Percentiles rank a stretch among this genome's conserved stretches.
Evolutionary conservation across 2,113 vertebrate species (phyloP).

Genomic region (Symphodus melops): DNA sequence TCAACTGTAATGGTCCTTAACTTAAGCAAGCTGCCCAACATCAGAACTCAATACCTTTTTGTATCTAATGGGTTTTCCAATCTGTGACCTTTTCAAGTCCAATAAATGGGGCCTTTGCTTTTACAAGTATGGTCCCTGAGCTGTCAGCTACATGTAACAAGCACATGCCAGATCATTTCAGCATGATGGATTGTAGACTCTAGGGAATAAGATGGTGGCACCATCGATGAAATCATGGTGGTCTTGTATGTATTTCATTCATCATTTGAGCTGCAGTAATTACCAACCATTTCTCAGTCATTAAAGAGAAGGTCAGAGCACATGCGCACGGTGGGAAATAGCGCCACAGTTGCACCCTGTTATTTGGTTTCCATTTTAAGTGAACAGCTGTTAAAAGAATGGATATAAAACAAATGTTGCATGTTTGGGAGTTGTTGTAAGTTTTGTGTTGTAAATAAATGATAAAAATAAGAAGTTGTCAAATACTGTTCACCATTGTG

Average conservation of each 20-base stretch:
- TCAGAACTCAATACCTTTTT: conserved; percentile 2
- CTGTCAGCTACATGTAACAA: conserved; percentile 45
- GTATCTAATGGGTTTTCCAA: conserved; percentile 19
- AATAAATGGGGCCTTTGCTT: conserved; percentile 11
- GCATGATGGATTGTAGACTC: conserved; percentile 59
- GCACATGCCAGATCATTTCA: conserved; percentile 39
- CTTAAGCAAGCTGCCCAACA: not conserved
- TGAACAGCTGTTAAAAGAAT: not conserved
- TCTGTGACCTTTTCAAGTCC: conserved; percentile 23
- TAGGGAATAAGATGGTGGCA: conserved; percentile 16
- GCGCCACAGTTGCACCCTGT: conserved; percentile 11
- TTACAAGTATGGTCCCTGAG: conserved; percentile 29
- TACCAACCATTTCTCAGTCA: conserved; percentile 40
- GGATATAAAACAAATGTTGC: too few relatives aligned
- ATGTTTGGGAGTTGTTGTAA: too few relatives aligned
- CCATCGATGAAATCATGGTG: conserved; percentile 18
- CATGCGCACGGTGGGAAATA: conserved; percentile 8
- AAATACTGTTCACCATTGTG: too few relatives aligned
- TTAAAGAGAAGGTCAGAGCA: conserved; percentile 61
- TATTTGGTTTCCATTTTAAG: conserved; percentile 50
- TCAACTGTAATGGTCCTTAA: conserved; percentile 6
- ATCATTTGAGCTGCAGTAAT: conserved; percentile 51
- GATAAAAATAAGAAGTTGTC: not conserved
- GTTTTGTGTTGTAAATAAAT: too few relatives aligned
- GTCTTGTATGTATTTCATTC: conserved; percentile 53